phyloP scores from a whole-genome alignment of 2,113 vertebrate species.

The Podiceps cristatus region DNA sequence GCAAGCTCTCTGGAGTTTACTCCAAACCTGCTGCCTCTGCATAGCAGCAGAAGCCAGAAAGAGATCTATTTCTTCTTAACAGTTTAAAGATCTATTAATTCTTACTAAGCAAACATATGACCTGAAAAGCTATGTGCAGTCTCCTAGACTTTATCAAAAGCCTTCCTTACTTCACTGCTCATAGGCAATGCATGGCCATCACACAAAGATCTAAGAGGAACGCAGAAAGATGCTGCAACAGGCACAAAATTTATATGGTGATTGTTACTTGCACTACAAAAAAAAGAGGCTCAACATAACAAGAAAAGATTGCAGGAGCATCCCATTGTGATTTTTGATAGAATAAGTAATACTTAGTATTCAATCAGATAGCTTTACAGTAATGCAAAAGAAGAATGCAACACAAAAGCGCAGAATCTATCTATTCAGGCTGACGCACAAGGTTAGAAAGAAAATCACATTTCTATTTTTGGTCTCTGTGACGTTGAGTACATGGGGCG shows the following conservation, averaged over 20 bases:
- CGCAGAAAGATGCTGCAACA: background rate
- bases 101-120: background rate
- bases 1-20: background rate
- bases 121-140: background rate
- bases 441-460: constrained; percentile 38
- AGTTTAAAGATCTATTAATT: background rate
- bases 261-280: background rate
- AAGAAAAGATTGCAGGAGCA: background rate
- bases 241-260: background rate
- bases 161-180: background rate
- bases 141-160: background rate
- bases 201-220: background rate
- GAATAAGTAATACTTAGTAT: background rate
- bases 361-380: background rate
- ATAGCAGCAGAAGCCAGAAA: background rate
- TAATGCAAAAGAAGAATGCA: background rate
- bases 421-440: background rate
- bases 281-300: background rate
- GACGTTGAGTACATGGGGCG: background rate
- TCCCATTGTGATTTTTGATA: background rate
- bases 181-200: background rate
- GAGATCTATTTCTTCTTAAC: background rate
- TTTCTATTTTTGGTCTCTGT: constrained; percentile 48
- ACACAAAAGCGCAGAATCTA: background rate
- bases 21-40: background rate